Conservation (phyloP, 2,797 vertebrate species). For the Chelonia mydas region DNA sequence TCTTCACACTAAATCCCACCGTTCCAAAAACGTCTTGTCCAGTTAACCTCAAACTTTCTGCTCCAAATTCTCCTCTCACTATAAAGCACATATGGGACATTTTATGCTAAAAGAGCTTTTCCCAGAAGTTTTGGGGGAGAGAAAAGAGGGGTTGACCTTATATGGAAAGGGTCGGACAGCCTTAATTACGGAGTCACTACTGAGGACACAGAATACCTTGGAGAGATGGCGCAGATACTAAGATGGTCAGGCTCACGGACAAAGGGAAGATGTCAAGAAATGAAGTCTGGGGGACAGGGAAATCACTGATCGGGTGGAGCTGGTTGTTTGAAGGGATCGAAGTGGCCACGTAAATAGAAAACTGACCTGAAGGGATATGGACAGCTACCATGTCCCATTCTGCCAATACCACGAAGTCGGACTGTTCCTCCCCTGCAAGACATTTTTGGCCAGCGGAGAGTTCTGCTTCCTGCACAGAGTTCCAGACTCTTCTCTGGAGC, state of each 20-base stretch:
- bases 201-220: neutral
- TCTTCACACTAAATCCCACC: constrained; percentile 10
- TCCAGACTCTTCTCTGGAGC: neutral
- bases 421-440: neutral
- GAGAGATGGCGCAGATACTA: rapidly evolving
- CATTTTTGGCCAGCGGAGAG: neutral
- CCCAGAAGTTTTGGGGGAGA: constrained; percentile 53
- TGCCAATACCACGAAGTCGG: neutral
- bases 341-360: neutral
- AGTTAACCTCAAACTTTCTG: constrained; percentile 62
- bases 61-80: constrained; percentile 67
- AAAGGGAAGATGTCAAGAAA: neutral
- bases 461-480: neutral
- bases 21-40: constrained; percentile 72
- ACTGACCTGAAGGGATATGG: neutral
- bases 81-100: constrained; percentile 73
- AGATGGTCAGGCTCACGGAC: neutral
- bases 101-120: constrained; percentile 75
- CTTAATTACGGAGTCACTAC: constrained; percentile 7
- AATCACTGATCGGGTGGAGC: neutral
- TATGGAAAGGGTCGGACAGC: constrained; percentile 35
- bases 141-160: constrained; percentile 31
- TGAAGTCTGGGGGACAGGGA: neutral
- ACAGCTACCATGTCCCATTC: neutral
- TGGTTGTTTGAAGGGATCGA: neutral